phyloP scores from a whole-genome alignment of 2,113 vertebrate genomes.

The Percopsis transmontana region DNA sequence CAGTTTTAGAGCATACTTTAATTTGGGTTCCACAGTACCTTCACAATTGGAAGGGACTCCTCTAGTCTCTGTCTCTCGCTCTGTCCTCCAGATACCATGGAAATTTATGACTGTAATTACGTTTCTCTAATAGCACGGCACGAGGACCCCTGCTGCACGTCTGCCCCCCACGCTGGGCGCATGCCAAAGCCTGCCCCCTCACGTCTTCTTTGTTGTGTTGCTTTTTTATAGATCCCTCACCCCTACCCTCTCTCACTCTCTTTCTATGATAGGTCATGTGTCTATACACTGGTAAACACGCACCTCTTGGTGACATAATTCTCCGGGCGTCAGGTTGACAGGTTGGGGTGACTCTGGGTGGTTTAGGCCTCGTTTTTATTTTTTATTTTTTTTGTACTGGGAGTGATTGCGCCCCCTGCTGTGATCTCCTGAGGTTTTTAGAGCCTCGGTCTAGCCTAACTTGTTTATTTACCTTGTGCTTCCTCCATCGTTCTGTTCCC shows the following conservation, averaged over 20 bases:
- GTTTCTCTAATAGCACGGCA: slow-evolving; percentile 60
- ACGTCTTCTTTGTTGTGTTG: slow-evolving; percentile 55
- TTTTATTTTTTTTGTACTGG: slow-evolving; percentile 28
- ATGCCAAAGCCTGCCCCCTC: slow-evolving; percentile 52
- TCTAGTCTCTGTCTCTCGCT: slow-evolving; percentile 8
- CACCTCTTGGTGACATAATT: no score
- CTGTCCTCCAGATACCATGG: slow-evolving; percentile 50
- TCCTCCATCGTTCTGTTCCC: slow-evolving; percentile 35
- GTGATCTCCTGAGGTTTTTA: background rate
- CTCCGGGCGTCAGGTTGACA: no score
- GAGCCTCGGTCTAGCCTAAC: slow-evolving; percentile 51
- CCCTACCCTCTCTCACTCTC: background rate
- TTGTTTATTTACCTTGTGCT: slow-evolving; percentile 63
- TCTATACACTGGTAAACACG: background rate
- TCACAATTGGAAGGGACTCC: background rate
- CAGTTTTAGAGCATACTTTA: background rate
- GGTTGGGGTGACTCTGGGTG: no score
- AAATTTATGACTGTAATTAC: slow-evolving; percentile 71
- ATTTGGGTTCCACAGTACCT: background rate
- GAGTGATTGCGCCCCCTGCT: slow-evolving; percentile 31
- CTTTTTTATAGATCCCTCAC: slow-evolving; percentile 20
- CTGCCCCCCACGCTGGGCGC: slow-evolving; percentile 40
- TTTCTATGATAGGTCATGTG: no score
- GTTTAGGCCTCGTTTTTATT: no score
- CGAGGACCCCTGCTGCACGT: slow-evolving; percentile 25